Conservation (phyloP, 1,140 invertebrate genomes). For the Ostrea edulis region DNA sequence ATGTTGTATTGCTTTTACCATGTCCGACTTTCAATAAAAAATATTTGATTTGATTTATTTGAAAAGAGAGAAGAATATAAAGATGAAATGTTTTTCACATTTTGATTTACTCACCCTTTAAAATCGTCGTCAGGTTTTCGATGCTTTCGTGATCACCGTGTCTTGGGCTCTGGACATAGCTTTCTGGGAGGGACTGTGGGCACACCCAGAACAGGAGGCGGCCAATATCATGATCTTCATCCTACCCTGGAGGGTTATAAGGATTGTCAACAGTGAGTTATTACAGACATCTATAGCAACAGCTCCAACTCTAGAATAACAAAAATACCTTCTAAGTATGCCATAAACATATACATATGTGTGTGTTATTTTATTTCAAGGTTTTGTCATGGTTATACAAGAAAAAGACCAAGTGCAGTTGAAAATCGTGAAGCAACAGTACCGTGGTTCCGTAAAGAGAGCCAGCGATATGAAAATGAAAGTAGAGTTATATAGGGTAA, state of each 20-base stretch:
- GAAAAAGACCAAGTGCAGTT: conserved; percentile 74
- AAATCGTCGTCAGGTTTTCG: conserved; percentile 68
- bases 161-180: conserved; percentile 73
- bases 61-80: not conserved
- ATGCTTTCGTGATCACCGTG: conserved; percentile 71
- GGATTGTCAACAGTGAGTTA: conserved; percentile 76
- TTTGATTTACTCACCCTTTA: not conserved
- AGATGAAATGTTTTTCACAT: not conserved
- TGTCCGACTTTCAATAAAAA: too few relatives aligned
- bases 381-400: conserved; percentile 76
- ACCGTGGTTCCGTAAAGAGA: conserved; percentile 70
- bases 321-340: not conserved
- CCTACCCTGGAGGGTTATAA: conserved; percentile 74
- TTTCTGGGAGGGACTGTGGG: conserved; percentile 76
- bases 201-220: conserved; percentile 71
- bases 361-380: conserved; percentile 57
- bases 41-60: too few relatives aligned
- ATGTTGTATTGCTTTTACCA: not conserved
- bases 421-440: conserved; percentile 75
- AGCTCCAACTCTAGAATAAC: not conserved
- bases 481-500: conserved; percentile 71
- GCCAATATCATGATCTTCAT: conserved; percentile 74
- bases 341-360: not conserved
- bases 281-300: not conserved
- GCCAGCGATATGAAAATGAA: conserved; percentile 71